phyloP scores from a whole-genome alignment of 1,140 invertebrate genomes.

The Drosophila mojavensis region DNA sequence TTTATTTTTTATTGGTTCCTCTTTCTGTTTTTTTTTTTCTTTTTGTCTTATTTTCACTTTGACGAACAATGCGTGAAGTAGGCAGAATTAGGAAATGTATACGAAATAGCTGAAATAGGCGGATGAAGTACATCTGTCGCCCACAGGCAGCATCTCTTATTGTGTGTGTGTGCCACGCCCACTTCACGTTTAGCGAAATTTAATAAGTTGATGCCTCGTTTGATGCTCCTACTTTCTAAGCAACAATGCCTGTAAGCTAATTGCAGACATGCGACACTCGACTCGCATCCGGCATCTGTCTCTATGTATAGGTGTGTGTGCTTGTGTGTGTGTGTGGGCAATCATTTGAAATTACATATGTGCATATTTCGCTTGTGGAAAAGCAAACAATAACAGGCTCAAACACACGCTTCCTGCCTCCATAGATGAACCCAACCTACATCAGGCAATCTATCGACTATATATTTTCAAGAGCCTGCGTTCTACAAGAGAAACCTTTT shows the following conservation, averaged over 20 bases:
- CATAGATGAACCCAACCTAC: background rate
- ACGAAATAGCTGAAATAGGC: conserved; percentile 44
- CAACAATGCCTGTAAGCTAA: conserved; percentile 68
- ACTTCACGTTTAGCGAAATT: conserved; percentile 67
- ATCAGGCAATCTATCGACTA: conserved; percentile 7
- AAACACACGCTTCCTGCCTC: conserved; percentile 27
- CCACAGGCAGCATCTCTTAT: conserved; percentile 36
- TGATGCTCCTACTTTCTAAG: conserved; percentile 9
- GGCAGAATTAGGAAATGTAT: conserved; percentile 5
- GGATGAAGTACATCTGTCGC: conserved; percentile 1
- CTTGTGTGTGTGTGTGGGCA: conserved; percentile 4
- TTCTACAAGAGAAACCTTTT: conserved; percentile 69
- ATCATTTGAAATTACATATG: conserved; percentile 53
- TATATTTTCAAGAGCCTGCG: conserved; percentile 21
- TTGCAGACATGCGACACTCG: conserved; percentile 35
- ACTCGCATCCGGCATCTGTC: background rate
- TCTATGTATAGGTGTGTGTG: too few species aligned
- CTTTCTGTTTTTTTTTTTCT: conserved; percentile 3
- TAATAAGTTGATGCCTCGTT: conserved; percentile 64
- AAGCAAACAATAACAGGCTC: conserved; percentile 9
- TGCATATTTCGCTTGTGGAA: conserved; percentile 18
- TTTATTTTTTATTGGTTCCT: background rate
- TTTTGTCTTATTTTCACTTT: conserved; percentile 34
- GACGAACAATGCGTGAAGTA: conserved; percentile 53
- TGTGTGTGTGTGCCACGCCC: conserved; percentile 20